These are phyloP conservation scores for Pseudorhiza aurosa DNA, from an alignment of 30 jellyfish, hydroid and myxozoan genomes.

Conservation along the genomic window DNA sequence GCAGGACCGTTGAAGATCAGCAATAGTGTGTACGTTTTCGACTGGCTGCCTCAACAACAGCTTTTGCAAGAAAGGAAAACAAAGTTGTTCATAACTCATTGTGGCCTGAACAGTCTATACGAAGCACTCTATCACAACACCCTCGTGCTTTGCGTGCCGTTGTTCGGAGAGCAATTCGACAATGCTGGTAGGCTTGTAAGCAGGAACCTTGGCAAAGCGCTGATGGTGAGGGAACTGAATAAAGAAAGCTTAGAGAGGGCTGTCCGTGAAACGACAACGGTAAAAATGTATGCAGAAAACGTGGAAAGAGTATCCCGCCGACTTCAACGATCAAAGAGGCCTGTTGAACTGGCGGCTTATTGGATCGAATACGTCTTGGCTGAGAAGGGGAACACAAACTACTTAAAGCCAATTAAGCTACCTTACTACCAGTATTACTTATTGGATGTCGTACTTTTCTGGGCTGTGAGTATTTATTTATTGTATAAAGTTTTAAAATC, in stretches of 20 bases:
- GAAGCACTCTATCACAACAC: slow-evolving; percentile 74
- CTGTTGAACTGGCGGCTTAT: slow-evolving; percentile 50
- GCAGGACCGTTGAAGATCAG: slow-evolving; percentile 30
- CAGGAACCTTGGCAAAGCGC: slow-evolving; percentile 59
- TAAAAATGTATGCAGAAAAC: slow-evolving; percentile 2
- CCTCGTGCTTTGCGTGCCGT: slow-evolving; percentile 61
- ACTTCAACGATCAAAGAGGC: slow-evolving; percentile 43
- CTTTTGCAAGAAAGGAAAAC: slow-evolving; percentile 44
- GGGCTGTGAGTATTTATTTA: background rate
- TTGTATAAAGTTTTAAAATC: background rate
- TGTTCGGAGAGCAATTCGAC: slow-evolving; percentile 80
- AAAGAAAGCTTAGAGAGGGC: slow-evolving; percentile 3
- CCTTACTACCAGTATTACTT: slow-evolving; percentile 20
- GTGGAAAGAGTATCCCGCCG: slow-evolving; percentile 38
- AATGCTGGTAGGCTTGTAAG: slow-evolving; percentile 65
- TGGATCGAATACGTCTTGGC: slow-evolving; percentile 55
- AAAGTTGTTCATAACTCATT: slow-evolving; percentile 55
- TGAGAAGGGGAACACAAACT: slow-evolving; percentile 50
- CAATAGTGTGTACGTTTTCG: slow-evolving; percentile 32
- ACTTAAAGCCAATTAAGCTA: slow-evolving; percentile 20
- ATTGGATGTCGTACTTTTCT: slow-evolving; percentile 24
- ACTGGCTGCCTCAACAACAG: slow-evolving; percentile 81
- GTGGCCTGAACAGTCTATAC: slow-evolving; percentile 77
- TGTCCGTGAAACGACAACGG: slow-evolving; percentile 3
- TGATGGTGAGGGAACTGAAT: slow-evolving; percentile 22